Conservation (phyloP, 2,888 invertebrate species). For the Koerneria pararmatus region DNA sequence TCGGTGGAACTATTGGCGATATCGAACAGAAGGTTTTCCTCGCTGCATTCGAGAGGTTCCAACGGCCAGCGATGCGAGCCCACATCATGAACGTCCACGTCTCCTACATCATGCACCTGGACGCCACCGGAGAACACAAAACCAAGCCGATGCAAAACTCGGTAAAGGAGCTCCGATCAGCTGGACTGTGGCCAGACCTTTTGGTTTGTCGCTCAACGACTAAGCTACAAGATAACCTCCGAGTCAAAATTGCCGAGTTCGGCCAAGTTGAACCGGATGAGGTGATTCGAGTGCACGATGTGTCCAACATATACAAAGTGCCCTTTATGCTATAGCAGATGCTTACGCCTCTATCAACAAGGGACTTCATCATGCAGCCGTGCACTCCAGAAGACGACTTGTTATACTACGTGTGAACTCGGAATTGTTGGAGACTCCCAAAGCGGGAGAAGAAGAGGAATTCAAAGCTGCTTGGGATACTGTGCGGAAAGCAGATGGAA, state of each 20-base stretch:
- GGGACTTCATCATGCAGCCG: conserved; percentile 85
- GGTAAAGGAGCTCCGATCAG: conserved; percentile 67
- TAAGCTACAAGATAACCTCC: conserved; percentile 60
- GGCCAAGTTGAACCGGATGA: conserved; percentile 72
- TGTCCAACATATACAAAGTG: conserved; percentile 89
- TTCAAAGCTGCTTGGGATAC: conserved; percentile 37
- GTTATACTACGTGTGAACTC: conserved; percentile 37
- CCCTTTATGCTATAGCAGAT: conserved; percentile 79
- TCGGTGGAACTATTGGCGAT: conserved; percentile 97
- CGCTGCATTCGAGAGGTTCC: conserved; percentile 76
- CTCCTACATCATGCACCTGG: conserved; percentile 76
- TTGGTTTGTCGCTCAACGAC: conserved; percentile 48
- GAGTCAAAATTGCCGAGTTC: conserved; percentile 49
- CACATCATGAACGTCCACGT: conserved; percentile 97
- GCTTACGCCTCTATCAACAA: conserved; percentile 78
- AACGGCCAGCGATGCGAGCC: conserved; percentile 64
- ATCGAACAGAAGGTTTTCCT: conserved; percentile 99
- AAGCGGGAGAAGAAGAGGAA: conserved; percentile 30
- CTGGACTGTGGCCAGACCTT: conserved; percentile 53
- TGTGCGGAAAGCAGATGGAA: conserved; percentile 66
- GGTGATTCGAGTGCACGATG: conserved; percentile 89
- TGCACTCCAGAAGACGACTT: conserved; percentile 78
- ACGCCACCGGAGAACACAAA: conserved; percentile 77
- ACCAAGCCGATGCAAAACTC: conserved; percentile 98
- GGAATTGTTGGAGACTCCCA: conserved; percentile 34